phyloP scores from a whole-genome alignment of 2,113 vertebrate species.

The Macroglossus sobrinus region DNA sequence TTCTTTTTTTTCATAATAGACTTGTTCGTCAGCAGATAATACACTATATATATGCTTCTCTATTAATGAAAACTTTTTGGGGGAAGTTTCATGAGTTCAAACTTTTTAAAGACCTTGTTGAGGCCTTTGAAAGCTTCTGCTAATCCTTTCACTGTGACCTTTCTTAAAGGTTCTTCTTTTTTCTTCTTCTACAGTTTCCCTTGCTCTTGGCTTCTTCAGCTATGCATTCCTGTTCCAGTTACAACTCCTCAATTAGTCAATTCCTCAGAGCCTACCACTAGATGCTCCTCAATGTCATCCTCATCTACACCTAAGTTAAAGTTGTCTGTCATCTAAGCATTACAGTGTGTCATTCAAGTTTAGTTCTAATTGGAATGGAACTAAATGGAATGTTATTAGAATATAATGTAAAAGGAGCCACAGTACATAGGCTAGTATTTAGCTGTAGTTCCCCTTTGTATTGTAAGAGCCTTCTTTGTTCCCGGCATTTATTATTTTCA shows the following conservation, averaged over 20 bases:
- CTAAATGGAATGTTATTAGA: too few species aligned
- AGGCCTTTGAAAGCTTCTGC: neutral
- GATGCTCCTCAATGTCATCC: neutral
- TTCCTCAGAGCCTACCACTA: neutral
- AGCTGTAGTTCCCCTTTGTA: neutral
- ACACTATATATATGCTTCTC: neutral
- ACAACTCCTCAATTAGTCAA: neutral
- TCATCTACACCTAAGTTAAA: neutral
- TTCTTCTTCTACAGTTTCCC: neutral
- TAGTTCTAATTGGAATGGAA: neutral
- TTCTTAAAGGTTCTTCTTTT: too few species aligned
- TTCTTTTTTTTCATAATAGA: neutral
- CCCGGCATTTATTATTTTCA: constrained; percentile 38
- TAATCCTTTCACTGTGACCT: neutral
- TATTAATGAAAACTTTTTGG: neutral
- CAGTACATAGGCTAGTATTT: neutral
- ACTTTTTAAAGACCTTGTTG: neutral
- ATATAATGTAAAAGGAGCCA: neutral
- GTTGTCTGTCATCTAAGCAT: neutral
- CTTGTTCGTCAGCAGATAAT: neutral
- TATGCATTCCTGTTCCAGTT: neutral
- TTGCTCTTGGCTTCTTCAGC: neutral
- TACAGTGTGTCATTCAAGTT: neutral
- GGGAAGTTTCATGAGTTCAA: neutral
- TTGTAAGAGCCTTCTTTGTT: constrained; percentile 22